Evolutionary conservation across 2,113 vertebrate species (phyloP), one percentile per base, ranked within the genome.

Genomic region (Bos javanicus): DNA sequence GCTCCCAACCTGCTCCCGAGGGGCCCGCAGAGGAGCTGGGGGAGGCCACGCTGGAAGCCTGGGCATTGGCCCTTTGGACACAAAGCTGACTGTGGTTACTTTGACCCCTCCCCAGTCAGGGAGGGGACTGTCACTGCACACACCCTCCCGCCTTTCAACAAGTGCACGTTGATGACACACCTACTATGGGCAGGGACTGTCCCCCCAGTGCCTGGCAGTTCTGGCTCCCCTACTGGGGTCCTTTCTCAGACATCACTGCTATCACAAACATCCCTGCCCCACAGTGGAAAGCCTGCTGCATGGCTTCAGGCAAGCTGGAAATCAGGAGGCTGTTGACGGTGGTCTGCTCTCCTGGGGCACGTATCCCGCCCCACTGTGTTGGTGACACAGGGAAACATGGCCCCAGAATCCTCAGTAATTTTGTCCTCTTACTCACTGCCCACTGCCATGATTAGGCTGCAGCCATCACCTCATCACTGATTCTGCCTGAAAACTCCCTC

Each of bases 11-110:
- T 91, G 93, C 84, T 96, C 94, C 97, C 21, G 96, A 98, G 98
- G 98, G 98, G 98, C 98, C 95, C 1, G 2, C 98, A 50, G 82
- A 71, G 88, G 78, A 71, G 88, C 99, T 99, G 99, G 98, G 97
- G 98, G 98, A 98, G 98, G 99, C 99, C 98, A 97, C 91, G 98
- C 98, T 98, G 98, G 98, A 98, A 99, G 99, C 99, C 99, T 99
- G 99, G 98, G 99, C 98, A 98, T 99, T 99, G 98, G 99, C 98
- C 99, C 98, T 93, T 98, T 98, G 98, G 98, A 57, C 99, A 99
- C 98, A 99, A 46, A 82, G 81, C 90, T 39, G 88, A 50, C 91
- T 21, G 46, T 3, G 36, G 71, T 62, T 48, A 11, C 52, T 64
- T 3, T 3, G 3, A 59, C 33, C 87, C 71, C 21, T 59, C 46